Base-by-base conservation (phyloP, 2,113 vertebrate species). In the Myrmophylax atrothorax region DNA sequence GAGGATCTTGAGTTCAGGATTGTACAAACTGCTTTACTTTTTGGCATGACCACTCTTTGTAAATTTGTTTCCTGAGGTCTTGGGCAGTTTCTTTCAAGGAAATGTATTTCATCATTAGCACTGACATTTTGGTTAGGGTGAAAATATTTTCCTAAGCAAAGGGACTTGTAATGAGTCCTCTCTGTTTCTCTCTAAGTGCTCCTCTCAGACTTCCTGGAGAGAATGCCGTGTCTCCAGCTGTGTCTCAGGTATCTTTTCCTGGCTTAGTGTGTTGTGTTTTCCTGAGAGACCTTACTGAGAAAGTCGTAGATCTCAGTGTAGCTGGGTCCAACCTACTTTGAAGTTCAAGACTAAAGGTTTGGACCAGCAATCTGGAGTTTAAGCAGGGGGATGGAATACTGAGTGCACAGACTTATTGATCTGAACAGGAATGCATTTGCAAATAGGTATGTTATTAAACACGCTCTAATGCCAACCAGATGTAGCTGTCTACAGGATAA, bases 371-470 rank as follows among this genome's bases (percentile, higher is more conserved):
- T 60, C 59, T 74, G 63, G 72, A 91, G 29, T 67, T 18, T 52
- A 74, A 86, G 37, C 31, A 66, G 78, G 88, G 60, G n/a, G 55
- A 12, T 52, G 67, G 55, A 90, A 35, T 59, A 62, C 31, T 85
- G 78, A 87, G 63, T 85, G 72, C 47, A 24, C 22, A 84, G 58
- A 49, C 23, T 18, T 77, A 94, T 67, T 92, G 93, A 90, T 94
- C 92, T 86, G 85, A 74, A 70, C 14, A 89, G 68, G 83, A 95
- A 94, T 86, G 79, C 56, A 42, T 75, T 81, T 93, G 60, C 79
- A 92, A 91, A 84, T 86, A 94, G 92, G 93, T 93, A 47, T 83
- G 59, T 93, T 94, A 95, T 96, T 96, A 95, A 95, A 90, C 55
- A 84, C 0, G 0, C 38, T 64, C 10, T 96, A 86, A 94, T 93